These are phyloP conservation scores for Cosmia trapezina DNA, from an alignment of 2,888 invertebrate genomes.

Conservation along the genomic window DNA sequence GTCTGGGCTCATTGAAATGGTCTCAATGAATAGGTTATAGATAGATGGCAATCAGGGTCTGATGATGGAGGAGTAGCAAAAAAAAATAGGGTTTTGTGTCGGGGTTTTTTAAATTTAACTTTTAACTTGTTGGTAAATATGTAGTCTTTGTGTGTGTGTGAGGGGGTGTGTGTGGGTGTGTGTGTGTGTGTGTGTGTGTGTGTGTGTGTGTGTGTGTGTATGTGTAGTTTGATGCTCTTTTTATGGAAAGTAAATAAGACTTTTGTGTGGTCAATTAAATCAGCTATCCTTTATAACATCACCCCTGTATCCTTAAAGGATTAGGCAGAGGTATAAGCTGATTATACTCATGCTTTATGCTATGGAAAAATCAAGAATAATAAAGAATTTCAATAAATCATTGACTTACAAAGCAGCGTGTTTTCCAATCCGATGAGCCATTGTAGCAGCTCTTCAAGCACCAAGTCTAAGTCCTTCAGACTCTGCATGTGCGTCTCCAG, in stretches of 20 bases:
- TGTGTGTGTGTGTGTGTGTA: too few species aligned
- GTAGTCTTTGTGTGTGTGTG: too few species aligned
- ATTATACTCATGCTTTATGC: too few species aligned
- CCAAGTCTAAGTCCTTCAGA: slow-evolving; percentile 95
- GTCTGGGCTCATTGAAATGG: too few species aligned
- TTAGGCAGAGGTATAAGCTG: not conserved
- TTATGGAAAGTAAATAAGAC: not conserved
- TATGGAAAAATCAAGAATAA: not conserved
- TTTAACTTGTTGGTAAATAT: too few species aligned
- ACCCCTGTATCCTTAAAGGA: not conserved
- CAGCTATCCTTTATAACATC: not conserved
- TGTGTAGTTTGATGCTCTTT: not conserved
- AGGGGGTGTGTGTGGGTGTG: too few species aligned
- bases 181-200: too few species aligned
- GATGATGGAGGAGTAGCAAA: too few species aligned
- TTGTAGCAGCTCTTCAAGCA: slow-evolving; percentile 97
- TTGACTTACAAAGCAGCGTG: slow-evolving; percentile 92
- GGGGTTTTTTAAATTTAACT: too few species aligned
- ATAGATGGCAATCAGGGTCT: too few species aligned
- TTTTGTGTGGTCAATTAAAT: not conserved
- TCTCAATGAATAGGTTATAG: too few species aligned
- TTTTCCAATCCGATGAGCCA: slow-evolving; percentile 98
- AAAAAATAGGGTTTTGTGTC: too few species aligned
- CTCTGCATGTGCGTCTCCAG: slow-evolving; percentile 96
- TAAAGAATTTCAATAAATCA: not conserved